Evolutionary conservation across 2,888 invertebrate genomes (phyloP).

Genomic region (Tholera decimalis): DNA sequence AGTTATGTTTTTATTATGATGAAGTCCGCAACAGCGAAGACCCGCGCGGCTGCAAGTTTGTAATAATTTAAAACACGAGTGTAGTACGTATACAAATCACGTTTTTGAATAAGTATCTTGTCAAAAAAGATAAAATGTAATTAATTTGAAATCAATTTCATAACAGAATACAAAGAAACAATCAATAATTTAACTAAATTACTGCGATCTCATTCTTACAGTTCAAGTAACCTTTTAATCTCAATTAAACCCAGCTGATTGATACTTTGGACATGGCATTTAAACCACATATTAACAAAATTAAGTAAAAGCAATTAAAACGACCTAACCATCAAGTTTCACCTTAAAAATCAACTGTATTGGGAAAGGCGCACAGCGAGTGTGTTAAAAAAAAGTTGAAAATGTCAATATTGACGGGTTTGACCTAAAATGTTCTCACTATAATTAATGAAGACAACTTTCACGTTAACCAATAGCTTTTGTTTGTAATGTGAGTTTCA

Average conservation of each 20-base stretch:
- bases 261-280: constrained; percentile 27
- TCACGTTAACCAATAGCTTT: constrained; percentile 54
- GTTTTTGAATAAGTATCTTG: neutral
- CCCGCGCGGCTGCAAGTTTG: too few species aligned
- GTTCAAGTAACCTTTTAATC: constrained; percentile 49
- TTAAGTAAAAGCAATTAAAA: constrained; percentile 37
- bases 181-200: constrained; percentile 11
- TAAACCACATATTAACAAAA: constrained; percentile 38
- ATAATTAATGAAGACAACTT: constrained; percentile 60
- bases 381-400: constrained; percentile 51
- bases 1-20: too few species aligned
- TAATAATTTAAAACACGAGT: neutral
- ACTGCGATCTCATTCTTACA: constrained; percentile 31
- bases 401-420: constrained; percentile 62
- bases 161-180: neutral
- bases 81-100: neutral
- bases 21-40: too few species aligned
- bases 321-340: constrained; percentile 20
- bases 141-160: neutral
- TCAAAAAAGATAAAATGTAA: neutral
- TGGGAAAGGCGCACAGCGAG: constrained; percentile 38
- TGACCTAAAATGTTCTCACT: constrained; percentile 56
- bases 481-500: constrained; percentile 42
- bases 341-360: constrained; percentile 39
- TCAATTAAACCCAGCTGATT: constrained; percentile 30